phyloP scores from a whole-genome alignment of 2,888 invertebrate species.

The Ormyrus thymus region DNA sequence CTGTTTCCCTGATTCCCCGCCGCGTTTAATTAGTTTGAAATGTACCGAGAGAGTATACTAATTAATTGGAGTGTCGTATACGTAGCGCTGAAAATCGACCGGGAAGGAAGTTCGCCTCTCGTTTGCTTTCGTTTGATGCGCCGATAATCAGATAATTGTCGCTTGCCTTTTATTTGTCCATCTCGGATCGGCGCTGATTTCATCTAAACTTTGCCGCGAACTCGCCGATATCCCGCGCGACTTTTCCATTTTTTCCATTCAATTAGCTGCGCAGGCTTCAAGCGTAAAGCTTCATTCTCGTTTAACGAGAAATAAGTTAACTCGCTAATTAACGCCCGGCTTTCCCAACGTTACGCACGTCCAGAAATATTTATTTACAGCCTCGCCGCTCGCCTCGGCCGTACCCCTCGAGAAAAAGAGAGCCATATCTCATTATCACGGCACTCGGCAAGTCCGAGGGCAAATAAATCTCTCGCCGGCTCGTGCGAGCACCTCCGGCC shows the following conservation, averaged over 20 bases:
- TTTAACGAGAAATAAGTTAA: no score
- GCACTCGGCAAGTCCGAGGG: slow-evolving; percentile 9
- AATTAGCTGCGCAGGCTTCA: no score
- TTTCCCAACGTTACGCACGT: background rate
- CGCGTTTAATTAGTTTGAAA: slow-evolving; percentile 33
- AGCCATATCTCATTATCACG: slow-evolving; percentile 37
- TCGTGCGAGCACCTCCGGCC: slow-evolving; percentile 4
- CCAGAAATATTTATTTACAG: background rate
- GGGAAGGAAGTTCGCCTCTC: slow-evolving; percentile 22
- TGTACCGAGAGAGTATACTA: slow-evolving; percentile 28
- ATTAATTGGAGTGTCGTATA: slow-evolving; percentile 49
- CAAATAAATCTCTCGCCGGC: slow-evolving; percentile 40
- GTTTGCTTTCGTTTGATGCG: slow-evolving; percentile 13
- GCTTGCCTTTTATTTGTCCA: slow-evolving; percentile 15
- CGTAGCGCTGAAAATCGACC: background rate
- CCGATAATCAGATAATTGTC: slow-evolving; percentile 46
- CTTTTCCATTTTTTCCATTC: background rate
- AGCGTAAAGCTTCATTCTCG: no score
- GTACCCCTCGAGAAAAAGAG: background rate
- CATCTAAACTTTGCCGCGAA: slow-evolving; percentile 13
- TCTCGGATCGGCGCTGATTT: slow-evolving; percentile 5
- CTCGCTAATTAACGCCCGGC: background rate
- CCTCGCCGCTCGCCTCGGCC: background rate
- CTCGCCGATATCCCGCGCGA: background rate
- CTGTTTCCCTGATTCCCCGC: background rate